phyloP scores from a whole-genome alignment of 1,140 invertebrate genomes.

The Heliconius melpomene region DNA sequence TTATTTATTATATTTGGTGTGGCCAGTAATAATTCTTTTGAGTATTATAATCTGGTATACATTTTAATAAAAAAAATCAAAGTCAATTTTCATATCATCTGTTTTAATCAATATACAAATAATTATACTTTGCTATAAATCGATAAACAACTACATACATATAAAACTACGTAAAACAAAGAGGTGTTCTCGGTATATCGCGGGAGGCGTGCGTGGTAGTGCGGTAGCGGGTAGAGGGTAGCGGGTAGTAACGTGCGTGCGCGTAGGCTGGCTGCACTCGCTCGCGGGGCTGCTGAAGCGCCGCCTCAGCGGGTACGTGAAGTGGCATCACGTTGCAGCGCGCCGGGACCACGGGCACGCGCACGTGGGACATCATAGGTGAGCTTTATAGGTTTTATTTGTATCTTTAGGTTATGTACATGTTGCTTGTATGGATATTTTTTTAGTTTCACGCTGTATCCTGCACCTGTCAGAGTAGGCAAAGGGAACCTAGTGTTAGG shows the following conservation, averaged over 20 bases:
- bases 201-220: slow-evolving; percentile 34
- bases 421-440: too few relatives aligned
- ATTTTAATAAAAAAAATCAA: too few relatives aligned
- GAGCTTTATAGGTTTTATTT: slow-evolving; percentile 1
- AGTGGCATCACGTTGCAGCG: slow-evolving; percentile 83
- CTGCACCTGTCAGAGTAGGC: too few relatives aligned
- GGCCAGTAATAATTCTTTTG: too few relatives aligned
- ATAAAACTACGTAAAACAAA: slow-evolving; percentile 37
- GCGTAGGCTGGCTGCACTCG: slow-evolving; percentile 84
- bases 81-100: too few relatives aligned
- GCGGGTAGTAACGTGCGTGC: slow-evolving; percentile 36
- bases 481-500: too few relatives aligned
- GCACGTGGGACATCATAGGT: slow-evolving; percentile 56
- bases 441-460: too few relatives aligned
- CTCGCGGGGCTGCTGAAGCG: slow-evolving; percentile 83
- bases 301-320: slow-evolving; percentile 89
- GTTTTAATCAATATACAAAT: too few relatives aligned
- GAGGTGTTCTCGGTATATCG: slow-evolving; percentile 35
- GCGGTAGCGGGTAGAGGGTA: slow-evolving; percentile 30
- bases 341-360: slow-evolving; percentile 51
- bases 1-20: neutral
- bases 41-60: too few relatives aligned
- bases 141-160: neutral
- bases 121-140: neutral
- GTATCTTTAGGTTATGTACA: too few relatives aligned